Percentiles rank a stretch among this genome's conserved stretches.
Conservation (phyloP, 2,888 invertebrate species). For the Drosophila histrio region DNA sequence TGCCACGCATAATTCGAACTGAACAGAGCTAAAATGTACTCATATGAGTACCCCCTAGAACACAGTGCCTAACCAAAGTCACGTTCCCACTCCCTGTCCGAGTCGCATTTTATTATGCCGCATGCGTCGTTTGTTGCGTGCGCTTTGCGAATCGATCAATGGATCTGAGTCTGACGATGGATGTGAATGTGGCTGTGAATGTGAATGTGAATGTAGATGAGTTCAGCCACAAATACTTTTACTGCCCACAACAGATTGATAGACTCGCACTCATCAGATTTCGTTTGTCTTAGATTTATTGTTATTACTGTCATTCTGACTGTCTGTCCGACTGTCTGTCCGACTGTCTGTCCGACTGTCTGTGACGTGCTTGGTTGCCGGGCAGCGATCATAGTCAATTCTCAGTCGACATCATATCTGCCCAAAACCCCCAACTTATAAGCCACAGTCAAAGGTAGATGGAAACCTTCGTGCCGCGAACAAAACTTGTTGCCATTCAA, state of each 20-base stretch:
- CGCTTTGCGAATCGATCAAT: conserved; percentile 67
- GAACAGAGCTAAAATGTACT: conserved; percentile 25
- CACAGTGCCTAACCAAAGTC: conserved; percentile 48
- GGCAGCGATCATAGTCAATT: conserved; percentile 8
- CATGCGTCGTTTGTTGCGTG: conserved; percentile 55
- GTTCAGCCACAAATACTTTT: conserved; percentile 3
- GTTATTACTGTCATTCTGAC: conserved; percentile 29
- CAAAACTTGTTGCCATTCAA: conserved; percentile 44
- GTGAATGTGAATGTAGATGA: background rate
- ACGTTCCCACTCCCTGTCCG: conserved; percentile 49
- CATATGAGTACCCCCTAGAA: conserved; percentile 38
- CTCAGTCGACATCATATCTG: conserved; percentile 2
- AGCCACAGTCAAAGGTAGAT: conserved; percentile 2
- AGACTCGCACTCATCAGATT: conserved; percentile 1
- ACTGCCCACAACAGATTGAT: conserved; percentile 1
- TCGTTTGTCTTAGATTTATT: conserved; percentile 30
- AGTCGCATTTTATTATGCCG: conserved; percentile 59
- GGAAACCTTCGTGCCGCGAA: conserved; percentile 15
- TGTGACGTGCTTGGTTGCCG: conserved; percentile 31
- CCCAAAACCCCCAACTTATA: conserved; percentile 4
- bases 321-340: conserved; percentile 1
- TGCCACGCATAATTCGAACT: conserved; percentile 64
- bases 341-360: background rate
- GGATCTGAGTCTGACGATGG: conserved; percentile 28
- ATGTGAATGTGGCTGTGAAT: background rate